Percentiles rank a stretch among this genome's conserved stretches.
phyloP scores from a whole-genome alignment of 1,140 invertebrate genomes.

The Acromyrmex echinatior region DNA sequence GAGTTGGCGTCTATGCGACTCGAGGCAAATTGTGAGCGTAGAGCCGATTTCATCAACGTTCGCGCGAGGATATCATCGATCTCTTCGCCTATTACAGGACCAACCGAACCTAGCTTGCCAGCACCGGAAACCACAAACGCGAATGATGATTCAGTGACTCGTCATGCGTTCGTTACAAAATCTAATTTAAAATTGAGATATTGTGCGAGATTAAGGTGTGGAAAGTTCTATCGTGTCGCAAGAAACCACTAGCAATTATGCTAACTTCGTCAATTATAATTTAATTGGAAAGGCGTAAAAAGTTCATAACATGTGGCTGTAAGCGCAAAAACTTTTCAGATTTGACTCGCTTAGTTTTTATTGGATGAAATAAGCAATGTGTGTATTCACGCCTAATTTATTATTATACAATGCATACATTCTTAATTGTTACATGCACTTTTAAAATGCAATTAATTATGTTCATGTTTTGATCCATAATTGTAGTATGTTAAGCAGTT shows the following conservation, averaged over 20 bases:
- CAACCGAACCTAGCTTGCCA: conserved; percentile 25
- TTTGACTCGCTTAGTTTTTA: neutral
- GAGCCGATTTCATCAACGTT: conserved; percentile 57
- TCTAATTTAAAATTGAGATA: conserved; percentile 63
- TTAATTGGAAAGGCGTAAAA: conserved; percentile 23
- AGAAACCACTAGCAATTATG: conserved; percentile 28
- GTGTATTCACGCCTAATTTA: neutral
- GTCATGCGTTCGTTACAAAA: conserved; percentile 56
- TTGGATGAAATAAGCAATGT: conserved; percentile 15
- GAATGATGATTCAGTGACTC: conserved; percentile 51
- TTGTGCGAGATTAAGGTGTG: conserved; percentile 39
- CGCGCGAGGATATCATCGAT: conserved; percentile 59
- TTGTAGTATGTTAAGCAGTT: neutral
- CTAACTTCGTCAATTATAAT: conserved; percentile 16
- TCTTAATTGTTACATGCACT: neutral
- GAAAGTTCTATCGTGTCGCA: conserved; percentile 48
- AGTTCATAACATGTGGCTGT: neutral
- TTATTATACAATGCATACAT: neutral
- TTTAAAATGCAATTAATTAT: neutral
- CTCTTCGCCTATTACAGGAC: conserved; percentile 54
- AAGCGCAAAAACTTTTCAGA: conserved; percentile 8
- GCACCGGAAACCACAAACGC: conserved; percentile 57
- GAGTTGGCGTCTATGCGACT: conserved; percentile 10
- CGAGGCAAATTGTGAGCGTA: conserved; percentile 57
- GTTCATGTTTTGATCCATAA: neutral